Evolutionary conservation across 2,113 vertebrate genomes (phyloP), one percentile per base, ranked within the genome.

Genomic region (Tupaia chinensis): DNA sequence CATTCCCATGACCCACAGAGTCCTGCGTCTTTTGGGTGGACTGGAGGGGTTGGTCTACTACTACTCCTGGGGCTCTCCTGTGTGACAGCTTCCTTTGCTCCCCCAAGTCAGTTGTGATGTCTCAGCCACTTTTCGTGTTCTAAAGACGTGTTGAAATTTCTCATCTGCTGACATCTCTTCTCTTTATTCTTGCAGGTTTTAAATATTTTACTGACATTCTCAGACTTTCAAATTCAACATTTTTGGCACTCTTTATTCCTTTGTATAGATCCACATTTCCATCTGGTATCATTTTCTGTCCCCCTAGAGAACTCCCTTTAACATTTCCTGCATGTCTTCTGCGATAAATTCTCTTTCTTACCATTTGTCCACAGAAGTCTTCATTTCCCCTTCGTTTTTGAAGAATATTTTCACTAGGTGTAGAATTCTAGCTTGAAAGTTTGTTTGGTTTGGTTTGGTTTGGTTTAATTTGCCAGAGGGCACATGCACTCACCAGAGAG

Each of bases 181-280:
- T 90, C 85, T 95, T 92, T 94, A 72, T 95, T 92, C 69, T 94
- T 92, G 74, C 82, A 66, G 79, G 89, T 93, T 97, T 97, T 94
- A 91, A 94, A 93, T 97, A 94, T 95, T 97, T 96, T 94, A 89
- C 54, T 89, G 95, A 90, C 82, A 63, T 78, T 94, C 86, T 90
- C 77, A 95, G 74, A 89, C 76, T 95, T 84, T 91, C 60, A 96
- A n/a, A 76, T 94, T 88, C 91, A 94, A 86, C 85, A 86, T 96
- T 86, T 91, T 70, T 72, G 91, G 88, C 34, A 82, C 60, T 82
- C 54, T 77, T 97, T 56, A 56, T 87, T 93, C 65, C 91, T 97
- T 95, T 93, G 82, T 97, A 54, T 63, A 70, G 85, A 79, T 94
- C 65, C 32, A n/a, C 19, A 74, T 96, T 93, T 93, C 93, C 65